Evolutionary conservation across 1,140 invertebrate genomes (phyloP), one percentile per base, ranked within the genome.

Genomic region (Drosophila teissieri): DNA sequence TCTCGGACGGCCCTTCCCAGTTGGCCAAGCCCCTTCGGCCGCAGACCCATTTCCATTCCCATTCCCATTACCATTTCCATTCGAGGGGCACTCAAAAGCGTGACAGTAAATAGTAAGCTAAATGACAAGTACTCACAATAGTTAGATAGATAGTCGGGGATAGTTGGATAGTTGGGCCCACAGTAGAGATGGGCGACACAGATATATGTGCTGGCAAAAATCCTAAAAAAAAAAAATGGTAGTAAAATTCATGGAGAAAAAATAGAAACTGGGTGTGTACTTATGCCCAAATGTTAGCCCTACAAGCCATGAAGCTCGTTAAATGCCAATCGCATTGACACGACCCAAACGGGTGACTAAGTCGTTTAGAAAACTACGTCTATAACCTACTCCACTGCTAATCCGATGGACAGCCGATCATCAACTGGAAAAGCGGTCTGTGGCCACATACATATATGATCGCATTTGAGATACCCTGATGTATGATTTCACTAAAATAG

Each of bases 31-130:
- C 75, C 68, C 68, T 34, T 68, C 15, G 24, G 46, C 64, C 61
- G 31, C 70, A 74, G 55, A 69, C 51, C 70, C 60, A 68, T 22
- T 31, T 36, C 52, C 60, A 52, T 42, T 56, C 44, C 69, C 58
- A 65, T 15, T 27, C 34, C 49, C 58, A 49, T 42, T 58, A 15
- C 44, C 60, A 68, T 64, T 68, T 52, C 64, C 64, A 65, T 65
- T 82, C 70, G 76, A 84, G 79, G 82, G 68, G 70, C 83, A 88
- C 79, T 86, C 73, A 69, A 77, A 82, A 86, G 84, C 83, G 83
- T 86, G 83, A 86, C 83, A 88, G 83, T 86, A 86, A 86, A 86
- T 88, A 86, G 83, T 86, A 83, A 83, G 77, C 84, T 88, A 89
- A 86, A 86, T 86, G 83, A 86, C 83, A 86, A 86, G 79, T 86